These are phyloP conservation scores for Trissolcus japonicus DNA, from an alignment of 2,888 invertebrate species.

Conservation along the genomic window DNA sequence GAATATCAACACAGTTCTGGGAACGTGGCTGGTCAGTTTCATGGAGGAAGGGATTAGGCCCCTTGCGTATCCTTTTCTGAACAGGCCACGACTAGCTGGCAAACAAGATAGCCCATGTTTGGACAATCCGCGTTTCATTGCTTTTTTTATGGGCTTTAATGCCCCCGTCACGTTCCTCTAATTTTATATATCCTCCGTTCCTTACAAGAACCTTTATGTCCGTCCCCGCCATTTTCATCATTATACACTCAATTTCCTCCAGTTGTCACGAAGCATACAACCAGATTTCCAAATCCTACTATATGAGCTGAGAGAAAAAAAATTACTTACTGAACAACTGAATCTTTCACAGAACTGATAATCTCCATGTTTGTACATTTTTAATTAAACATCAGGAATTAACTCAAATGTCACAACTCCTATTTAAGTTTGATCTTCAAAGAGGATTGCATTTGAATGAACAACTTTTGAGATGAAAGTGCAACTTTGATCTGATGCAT, in stretches of 20 bases:
- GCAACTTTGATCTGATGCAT: no score
- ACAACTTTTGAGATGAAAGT: no score
- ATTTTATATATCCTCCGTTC: slow-evolving; percentile 32
- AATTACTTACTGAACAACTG: not conserved
- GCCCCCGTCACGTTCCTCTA: slow-evolving; percentile 40
- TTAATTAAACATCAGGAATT: no score
- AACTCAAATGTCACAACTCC: no score
- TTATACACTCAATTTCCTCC: slow-evolving; percentile 15
- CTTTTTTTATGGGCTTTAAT: slow-evolving; percentile 36
- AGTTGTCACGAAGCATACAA: not conserved
- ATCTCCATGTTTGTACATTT: no score
- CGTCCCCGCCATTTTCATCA: slow-evolving; percentile 15
- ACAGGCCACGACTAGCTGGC: slow-evolving; percentile 39
- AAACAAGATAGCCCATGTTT: slow-evolving; percentile 49
- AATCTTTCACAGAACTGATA: no score
- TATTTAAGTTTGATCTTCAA: no score
- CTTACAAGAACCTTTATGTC: slow-evolving; percentile 17
- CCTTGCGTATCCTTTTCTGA: slow-evolving; percentile 51
- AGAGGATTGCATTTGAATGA: no score
- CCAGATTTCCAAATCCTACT: slow-evolving; percentile 11
- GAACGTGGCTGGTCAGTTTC: slow-evolving; percentile 17
- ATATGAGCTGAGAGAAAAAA: not conserved
- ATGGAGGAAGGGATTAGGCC: slow-evolving; percentile 30
- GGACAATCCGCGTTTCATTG: slow-evolving; percentile 35
- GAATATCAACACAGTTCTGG: slow-evolving; percentile 16